Percentiles rank a stretch among this genome's conserved stretches.
Conservation (phyloP, 1,140 invertebrate species). For the Leptinotarsa undecemlineata region DNA sequence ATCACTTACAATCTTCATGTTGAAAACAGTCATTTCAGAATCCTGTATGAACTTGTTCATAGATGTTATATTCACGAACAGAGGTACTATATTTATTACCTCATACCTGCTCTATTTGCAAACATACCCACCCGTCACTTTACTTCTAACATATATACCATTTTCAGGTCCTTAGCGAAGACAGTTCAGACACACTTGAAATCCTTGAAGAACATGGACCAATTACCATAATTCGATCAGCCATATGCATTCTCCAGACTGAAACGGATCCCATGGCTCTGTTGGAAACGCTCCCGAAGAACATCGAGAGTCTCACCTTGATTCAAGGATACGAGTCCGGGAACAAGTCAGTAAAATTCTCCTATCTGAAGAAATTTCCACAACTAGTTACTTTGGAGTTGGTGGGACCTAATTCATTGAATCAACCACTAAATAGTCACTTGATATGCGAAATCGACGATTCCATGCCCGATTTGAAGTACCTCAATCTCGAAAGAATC, state of each 20-base stretch:
- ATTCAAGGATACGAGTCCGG: slow-evolving; percentile 56
- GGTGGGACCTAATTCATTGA: slow-evolving; percentile 58
- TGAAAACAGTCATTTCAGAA: no score
- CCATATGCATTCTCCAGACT: slow-evolving; percentile 62
- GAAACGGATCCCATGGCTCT: slow-evolving; percentile 56
- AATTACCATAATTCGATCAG: slow-evolving; percentile 57
- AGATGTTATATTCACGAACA: no score
- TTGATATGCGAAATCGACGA: slow-evolving; percentile 56
- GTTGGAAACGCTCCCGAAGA: slow-evolving; percentile 58
- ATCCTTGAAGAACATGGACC: slow-evolving; percentile 45
- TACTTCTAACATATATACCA: background rate
- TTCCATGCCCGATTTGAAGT: slow-evolving; percentile 53
- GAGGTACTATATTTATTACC: no score
- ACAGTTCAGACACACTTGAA: slow-evolving; percentile 44
- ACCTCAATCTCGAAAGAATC: slow-evolving; percentile 58
- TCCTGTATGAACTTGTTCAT: no score
- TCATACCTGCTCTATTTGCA: no score
- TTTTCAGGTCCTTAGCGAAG: slow-evolving; percentile 50
- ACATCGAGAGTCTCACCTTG: slow-evolving; percentile 61
- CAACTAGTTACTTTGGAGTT: slow-evolving; percentile 64
- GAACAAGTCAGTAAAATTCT: slow-evolving; percentile 60
- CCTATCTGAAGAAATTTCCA: slow-evolving; percentile 59
- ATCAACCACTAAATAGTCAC: slow-evolving; percentile 43
- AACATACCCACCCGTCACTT: no score
- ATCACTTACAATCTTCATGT: no score